Evolutionary conservation across 2,888 invertebrate genomes (phyloP), one percentile per base, ranked within the genome.

Genomic region (Drosophila basisetae): DNA sequence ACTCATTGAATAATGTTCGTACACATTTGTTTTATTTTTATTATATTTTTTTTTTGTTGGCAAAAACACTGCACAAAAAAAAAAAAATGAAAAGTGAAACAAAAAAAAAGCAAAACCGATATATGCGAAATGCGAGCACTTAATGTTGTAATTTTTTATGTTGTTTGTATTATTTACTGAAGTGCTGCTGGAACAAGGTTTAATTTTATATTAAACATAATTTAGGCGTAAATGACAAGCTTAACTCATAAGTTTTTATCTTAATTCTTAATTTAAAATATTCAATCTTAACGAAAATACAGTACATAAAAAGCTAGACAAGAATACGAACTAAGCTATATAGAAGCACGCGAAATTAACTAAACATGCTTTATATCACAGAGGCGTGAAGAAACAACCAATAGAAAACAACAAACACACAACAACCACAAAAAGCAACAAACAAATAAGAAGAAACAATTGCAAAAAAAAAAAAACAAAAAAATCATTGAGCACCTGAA

Each of bases 221-320:
- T 84, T 84, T 87, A 89, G 84, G 88, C 88, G 75, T 89, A 89
- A 89, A 87, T 89, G 84, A 89, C 84, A 84, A 87, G 90, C 84
- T 84, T 77, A 82, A 80, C 66, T 76, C 61, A 87, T 87, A 87
- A 85, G 88, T 87, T 90, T 85, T 88, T 88, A 90, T 84, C 80
- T 66, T 84, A 84, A 87, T 84, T 47, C 59, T 89, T 89, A 84
- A 84, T 87, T 84, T 84, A 87, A 84, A 72, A 73, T 81, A 81
- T 81, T 73, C 63, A 69, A 77, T 63, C 66, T 81, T 69, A 73
- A 79, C 84, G 73, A 89, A 83, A 56, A 78, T 62, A 71, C 73
- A 73, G 67, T 81, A 83, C 84, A 83, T 68, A 62, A 73, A 76
- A 82, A 67, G 53, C 52, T 64, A 78, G 65, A 77, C 62, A 58